These are phyloP conservation scores for Siniperca chuatsi DNA, from an alignment of 2,113 vertebrate genomes.

Conservation along the genomic window DNA sequence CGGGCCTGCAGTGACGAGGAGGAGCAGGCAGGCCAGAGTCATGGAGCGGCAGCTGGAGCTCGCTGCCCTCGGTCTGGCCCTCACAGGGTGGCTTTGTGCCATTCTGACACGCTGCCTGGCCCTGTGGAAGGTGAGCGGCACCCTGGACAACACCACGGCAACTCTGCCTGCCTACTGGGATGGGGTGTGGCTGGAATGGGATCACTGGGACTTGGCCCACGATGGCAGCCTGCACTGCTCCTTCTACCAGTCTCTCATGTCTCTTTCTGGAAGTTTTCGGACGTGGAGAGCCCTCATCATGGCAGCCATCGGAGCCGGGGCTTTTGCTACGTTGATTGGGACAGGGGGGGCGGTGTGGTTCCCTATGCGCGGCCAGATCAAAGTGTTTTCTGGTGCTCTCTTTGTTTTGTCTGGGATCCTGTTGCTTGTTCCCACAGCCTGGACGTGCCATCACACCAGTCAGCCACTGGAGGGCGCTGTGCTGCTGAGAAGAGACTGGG, in stretches of 20 bases:
- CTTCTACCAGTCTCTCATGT: constrained; percentile 89
- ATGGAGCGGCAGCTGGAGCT: constrained; percentile 80
- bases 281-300: constrained; percentile 88
- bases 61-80: constrained; percentile 65
- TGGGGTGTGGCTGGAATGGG: constrained; percentile 93
- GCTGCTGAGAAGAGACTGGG: constrained; percentile 86
- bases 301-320: constrained; percentile 78
- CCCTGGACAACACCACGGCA: constrained; percentile 84
- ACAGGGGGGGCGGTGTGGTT: constrained; percentile 84
- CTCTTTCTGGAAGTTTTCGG: constrained; percentile 87
- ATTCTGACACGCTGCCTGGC: constrained; percentile 88
- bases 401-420: constrained; percentile 85
- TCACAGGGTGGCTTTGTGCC: constrained; percentile 80
- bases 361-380: constrained; percentile 70
- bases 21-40: constrained; percentile 43
- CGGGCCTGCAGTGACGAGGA: constrained; percentile 37
- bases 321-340: constrained; percentile 80
- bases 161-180: constrained; percentile 91
- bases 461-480: constrained; percentile 85
- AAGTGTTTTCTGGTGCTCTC: constrained; percentile 81
- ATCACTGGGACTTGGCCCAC: constrained; percentile 88
- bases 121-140: constrained; percentile 90
- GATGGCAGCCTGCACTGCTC: constrained; percentile 92
- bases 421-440: constrained; percentile 87
- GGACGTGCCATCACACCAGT: constrained; percentile 87